Evolutionary conservation across 2,113 vertebrate species (phyloP).

Genomic region (Panthera uncia): DNA sequence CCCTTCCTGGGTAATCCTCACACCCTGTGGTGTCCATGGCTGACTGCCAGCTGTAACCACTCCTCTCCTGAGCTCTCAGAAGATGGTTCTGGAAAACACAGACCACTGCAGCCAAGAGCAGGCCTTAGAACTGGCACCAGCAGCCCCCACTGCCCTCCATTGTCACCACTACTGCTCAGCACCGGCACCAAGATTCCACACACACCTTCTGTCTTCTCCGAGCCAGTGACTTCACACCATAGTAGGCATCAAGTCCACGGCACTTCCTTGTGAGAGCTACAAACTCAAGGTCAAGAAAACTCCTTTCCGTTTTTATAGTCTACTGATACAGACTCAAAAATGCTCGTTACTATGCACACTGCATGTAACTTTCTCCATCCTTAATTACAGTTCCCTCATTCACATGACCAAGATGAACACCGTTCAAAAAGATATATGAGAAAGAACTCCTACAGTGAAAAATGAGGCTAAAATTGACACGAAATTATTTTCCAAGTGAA

Average conservation of each 20-base stretch:
- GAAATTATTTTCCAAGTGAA: not conserved
- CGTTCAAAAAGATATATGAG: not conserved
- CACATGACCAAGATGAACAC: not conserved
- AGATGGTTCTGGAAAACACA: not conserved
- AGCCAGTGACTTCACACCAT: not conserved
- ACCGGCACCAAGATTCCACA: not conserved
- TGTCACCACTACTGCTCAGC: not conserved
- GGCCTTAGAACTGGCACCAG: not conserved
- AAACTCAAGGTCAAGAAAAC: not conserved
- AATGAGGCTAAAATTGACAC: not conserved
- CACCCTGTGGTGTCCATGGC: not conserved
- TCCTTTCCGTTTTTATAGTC: not conserved
- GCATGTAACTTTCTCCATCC: not conserved
- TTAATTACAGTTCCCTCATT: not conserved
- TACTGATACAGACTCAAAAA: not conserved
- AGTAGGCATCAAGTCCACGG: fast-evolving
- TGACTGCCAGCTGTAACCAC: not conserved
- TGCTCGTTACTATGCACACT: not conserved
- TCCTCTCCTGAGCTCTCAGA: not conserved
- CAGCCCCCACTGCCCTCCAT: not conserved
- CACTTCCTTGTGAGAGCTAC: too few species aligned
- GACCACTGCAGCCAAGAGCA: not conserved
- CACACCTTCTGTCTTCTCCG: not conserved
- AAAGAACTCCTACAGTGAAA: not conserved
- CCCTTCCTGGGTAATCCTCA: not conserved